Conservation (phyloP, 1,140 invertebrate genomes). For the Rhizoglyphus robini region DNA sequence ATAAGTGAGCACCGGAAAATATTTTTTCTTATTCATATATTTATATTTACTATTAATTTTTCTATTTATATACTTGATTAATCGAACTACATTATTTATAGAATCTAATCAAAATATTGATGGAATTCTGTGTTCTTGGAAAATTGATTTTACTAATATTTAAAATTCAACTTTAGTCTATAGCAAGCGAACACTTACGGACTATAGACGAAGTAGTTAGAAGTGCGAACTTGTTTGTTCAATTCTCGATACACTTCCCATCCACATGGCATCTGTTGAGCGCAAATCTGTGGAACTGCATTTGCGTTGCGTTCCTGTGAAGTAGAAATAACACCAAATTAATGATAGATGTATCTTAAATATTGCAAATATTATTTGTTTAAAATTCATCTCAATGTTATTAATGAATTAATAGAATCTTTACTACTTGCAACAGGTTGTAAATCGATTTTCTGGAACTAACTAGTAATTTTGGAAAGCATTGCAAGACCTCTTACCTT, state of each 20-base stretch:
- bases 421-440: background rate
- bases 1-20: too few relatives aligned
- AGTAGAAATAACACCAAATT: background rate
- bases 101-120: background rate
- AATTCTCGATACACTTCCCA: slow-evolving; percentile 46
- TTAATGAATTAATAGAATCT: background rate
- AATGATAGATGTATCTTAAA: background rate
- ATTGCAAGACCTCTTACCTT: too few relatives aligned
- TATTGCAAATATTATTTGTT: background rate
- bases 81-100: too few relatives aligned
- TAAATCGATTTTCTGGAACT: background rate
- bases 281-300: slow-evolving; percentile 28
- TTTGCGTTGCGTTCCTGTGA: background rate
- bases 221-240: slow-evolving; percentile 32
- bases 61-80: too few relatives aligned
- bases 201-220: slow-evolving; percentile 45
- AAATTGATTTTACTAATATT: background rate
- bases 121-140: background rate
- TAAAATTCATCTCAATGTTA: background rate
- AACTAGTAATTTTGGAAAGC: too few relatives aligned
- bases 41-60: too few relatives aligned
- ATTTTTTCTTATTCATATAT: too few relatives aligned
- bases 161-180: too few relatives aligned
- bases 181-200: slow-evolving; percentile 48
- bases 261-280: slow-evolving; percentile 41